Conservation (phyloP, 2,113 vertebrate genomes). For the Gorsachius goisagi region DNA sequence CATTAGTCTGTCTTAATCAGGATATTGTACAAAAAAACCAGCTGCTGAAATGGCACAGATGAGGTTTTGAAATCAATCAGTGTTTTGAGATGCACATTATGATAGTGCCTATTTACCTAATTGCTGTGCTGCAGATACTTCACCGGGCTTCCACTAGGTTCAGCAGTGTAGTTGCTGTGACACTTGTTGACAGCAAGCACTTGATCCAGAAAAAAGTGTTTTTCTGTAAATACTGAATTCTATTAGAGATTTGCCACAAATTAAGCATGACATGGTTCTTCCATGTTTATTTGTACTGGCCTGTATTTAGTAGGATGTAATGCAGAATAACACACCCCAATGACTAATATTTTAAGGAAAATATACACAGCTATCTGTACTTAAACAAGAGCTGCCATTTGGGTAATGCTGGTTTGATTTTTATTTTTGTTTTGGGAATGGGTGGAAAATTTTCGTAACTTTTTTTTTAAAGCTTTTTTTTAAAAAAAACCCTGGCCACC, state of each 20-base stretch:
- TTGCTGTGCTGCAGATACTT: neutral
- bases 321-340: neutral
- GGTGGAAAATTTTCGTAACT: neutral
- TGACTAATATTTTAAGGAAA: neutral
- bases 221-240: neutral
- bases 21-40: neutral
- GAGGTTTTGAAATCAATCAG: slow-evolving; percentile 7
- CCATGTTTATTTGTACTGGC: neutral
- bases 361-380: neutral
- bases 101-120: neutral
- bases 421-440: neutral
- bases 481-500: neutral
- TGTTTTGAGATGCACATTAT: slow-evolving; percentile 8
- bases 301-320: neutral
- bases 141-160: neutral
- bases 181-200: neutral
- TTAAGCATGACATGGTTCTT: neutral
- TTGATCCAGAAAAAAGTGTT: neutral
- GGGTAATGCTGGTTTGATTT: neutral
- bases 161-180: neutral
- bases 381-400: neutral
- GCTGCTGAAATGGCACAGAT: neutral
- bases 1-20: neutral
- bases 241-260: neutral
- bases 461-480: neutral